Conservation (phyloP, 2,113 vertebrate genomes). For the Brachyhypopomus gauderio region DNA sequence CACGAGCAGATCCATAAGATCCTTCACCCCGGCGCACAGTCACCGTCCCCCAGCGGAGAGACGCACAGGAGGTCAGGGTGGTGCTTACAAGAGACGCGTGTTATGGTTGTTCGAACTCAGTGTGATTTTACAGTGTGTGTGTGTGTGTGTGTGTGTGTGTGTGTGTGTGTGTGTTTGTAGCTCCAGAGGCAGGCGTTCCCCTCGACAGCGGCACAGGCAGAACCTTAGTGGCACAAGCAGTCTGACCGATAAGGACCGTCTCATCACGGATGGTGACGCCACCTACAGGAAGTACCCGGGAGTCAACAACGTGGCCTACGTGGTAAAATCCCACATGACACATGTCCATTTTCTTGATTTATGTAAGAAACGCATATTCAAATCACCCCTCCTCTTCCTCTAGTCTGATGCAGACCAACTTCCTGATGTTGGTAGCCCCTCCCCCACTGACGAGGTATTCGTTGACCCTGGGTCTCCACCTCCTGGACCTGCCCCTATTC, state of each 20-base stretch:
- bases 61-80: conserved; percentile 80
- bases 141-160: not conserved
- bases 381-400: not conserved
- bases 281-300: conserved; percentile 94
- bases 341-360: not conserved
- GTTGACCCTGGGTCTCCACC: conserved; percentile 70
- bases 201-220: conserved; percentile 82
- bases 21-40: conserved; percentile 83
- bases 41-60: conserved; percentile 75
- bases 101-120: not conserved
- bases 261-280: conserved; percentile 89
- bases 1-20: conserved; percentile 98
- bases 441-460: conserved; percentile 83
- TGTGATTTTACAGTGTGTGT: not conserved
- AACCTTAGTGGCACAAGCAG: conserved; percentile 81
- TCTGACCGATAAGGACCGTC: conserved; percentile 74
- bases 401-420: conserved; percentile 94
- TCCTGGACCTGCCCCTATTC: conserved; percentile 65
- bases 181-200: conserved; percentile 86
- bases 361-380: not conserved
- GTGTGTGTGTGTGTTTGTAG: conserved; percentile 50
- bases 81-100: not conserved
- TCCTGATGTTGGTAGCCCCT: conserved; percentile 79
- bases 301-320: conserved; percentile 95
- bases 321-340: conserved; percentile 75